phyloP scores from a whole-genome alignment of 2,888 invertebrate species.

The Cheilosia pagana region DNA sequence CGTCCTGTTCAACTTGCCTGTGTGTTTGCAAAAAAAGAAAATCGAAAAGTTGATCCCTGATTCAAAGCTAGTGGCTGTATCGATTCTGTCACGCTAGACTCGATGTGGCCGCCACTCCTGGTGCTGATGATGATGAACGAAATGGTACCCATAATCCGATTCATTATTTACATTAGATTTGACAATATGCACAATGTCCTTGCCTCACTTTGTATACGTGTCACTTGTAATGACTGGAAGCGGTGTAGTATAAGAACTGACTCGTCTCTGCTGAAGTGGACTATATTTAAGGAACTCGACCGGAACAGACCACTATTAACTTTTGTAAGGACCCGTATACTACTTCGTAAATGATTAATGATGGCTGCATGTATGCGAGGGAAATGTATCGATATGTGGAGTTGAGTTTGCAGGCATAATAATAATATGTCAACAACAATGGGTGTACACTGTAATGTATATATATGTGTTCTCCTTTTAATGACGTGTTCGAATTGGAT shows the following conservation, averaged over 20 bases:
- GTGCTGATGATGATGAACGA: conserved; percentile 16
- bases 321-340: conserved; percentile 39
- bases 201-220: conserved; percentile 33
- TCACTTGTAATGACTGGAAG: conserved; percentile 38
- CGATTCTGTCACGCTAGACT: conserved; percentile 28
- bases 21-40: conserved; percentile 10
- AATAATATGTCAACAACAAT: conserved; percentile 29
- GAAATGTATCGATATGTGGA: conserved; percentile 32
- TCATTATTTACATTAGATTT: conserved; percentile 73
- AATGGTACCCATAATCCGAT: conserved; percentile 63
- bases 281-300: conserved; percentile 27
- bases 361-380: conserved; percentile 31
- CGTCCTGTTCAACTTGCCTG: conserved; percentile 21
- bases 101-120: conserved; percentile 8
- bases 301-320: conserved; percentile 41
- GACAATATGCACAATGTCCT: conserved; percentile 63
- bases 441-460: not conserved
- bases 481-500: too few species aligned
- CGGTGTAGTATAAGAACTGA: conserved; percentile 36
- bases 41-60: conserved; percentile 35
- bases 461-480: too few species aligned
- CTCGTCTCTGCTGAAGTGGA: conserved; percentile 25
- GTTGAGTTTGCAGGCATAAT: conserved; percentile 5
- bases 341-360: conserved; percentile 42
- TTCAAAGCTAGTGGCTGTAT: conserved; percentile 28